These are phyloP conservation scores for Gymnothorax javanicus DNA, from an alignment of 2,797 vertebrate species.

Conservation along the genomic window DNA sequence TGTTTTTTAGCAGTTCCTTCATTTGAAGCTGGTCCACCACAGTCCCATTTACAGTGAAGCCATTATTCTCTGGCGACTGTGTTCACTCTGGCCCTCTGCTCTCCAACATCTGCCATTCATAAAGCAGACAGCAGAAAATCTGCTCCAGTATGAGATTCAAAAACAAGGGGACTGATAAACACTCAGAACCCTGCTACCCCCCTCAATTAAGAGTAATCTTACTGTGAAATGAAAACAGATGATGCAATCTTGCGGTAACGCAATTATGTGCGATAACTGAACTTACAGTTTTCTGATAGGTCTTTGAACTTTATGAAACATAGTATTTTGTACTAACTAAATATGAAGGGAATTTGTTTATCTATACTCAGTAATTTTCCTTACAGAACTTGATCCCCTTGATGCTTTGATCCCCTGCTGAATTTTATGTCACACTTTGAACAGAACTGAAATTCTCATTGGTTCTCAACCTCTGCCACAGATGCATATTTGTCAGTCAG, in stretches of 20 bases:
- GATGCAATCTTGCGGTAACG: neutral
- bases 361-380: neutral
- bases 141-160: neutral
- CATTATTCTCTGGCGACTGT: neutral
- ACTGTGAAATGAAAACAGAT: constrained; percentile 10
- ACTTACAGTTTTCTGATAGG: neutral
- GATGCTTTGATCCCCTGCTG: constrained; percentile 8
- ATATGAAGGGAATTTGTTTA: constrained; percentile 4
- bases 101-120: neutral
- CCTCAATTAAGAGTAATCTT: neutral
- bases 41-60: neutral
- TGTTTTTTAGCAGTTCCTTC: neutral
- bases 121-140: neutral
- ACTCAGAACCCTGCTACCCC: neutral
- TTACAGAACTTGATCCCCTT: neutral
- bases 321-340: neutral
- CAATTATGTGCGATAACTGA: neutral
- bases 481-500: neutral
- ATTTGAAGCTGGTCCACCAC: neutral
- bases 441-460: neutral
- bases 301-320: neutral
- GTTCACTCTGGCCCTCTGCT: neutral
- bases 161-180: neutral
- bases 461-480: neutral
- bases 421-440: neutral